Evolutionary conservation across 1,140 invertebrate genomes (phyloP).

Genomic region (Laodelphax striatellus): DNA sequence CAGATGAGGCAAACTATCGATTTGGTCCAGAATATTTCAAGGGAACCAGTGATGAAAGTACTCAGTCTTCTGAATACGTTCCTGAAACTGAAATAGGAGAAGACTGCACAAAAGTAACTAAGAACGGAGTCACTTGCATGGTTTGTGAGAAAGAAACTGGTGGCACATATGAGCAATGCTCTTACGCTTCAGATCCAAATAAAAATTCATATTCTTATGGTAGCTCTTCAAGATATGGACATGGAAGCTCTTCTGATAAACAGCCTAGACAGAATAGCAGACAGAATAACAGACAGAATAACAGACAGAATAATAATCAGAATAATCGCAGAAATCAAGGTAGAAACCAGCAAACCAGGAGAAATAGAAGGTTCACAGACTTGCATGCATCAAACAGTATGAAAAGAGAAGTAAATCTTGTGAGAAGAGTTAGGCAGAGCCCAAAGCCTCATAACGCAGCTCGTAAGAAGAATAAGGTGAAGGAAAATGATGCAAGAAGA

Average conservation of each 20-base stretch:
- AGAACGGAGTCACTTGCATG: constrained; percentile 49
- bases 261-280: background rate
- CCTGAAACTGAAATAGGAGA: constrained; percentile 27
- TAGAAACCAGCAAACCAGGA: background rate
- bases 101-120: constrained; percentile 46
- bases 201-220: constrained; percentile 54
- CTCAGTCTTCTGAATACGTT: constrained; percentile 23
- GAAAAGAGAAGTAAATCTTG: background rate
- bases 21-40: constrained; percentile 18
- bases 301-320: no score
- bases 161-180: constrained; percentile 56
- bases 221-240: constrained; percentile 32
- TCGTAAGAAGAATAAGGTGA: background rate
- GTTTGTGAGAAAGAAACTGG: constrained; percentile 52
- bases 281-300: background rate
- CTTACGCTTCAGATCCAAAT: constrained; percentile 51
- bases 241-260: constrained; percentile 18
- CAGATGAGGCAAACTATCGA: constrained; percentile 12
- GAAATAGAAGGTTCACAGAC: background rate
- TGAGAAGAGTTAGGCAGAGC: background rate
- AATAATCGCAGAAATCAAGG: no score
- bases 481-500: background rate
- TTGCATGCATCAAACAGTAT: no score
- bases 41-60: constrained; percentile 18
- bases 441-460: background rate